A percentile compares a stretch with the other conserved stretches of the same genome.
Conservation (phyloP, 2,797 vertebrate species). For the Arrhamphus sclerolepis region DNA sequence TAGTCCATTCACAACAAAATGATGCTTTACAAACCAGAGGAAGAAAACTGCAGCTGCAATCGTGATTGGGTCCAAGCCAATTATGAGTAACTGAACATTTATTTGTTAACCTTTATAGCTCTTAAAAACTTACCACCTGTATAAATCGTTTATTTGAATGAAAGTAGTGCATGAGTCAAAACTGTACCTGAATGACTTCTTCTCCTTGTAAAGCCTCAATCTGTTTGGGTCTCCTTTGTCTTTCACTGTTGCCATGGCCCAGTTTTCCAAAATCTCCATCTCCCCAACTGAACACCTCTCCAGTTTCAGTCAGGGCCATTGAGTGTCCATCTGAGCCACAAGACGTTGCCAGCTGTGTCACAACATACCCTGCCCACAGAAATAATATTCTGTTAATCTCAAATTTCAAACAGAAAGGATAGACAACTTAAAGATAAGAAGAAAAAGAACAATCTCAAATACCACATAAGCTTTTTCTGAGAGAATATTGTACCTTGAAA, state of each 20-base stretch:
- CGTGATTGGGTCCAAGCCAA: too few species aligned
- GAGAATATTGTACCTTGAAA: slow-evolving; percentile 78
- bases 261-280: slow-evolving; percentile 87
- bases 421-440: background rate
- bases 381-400: background rate
- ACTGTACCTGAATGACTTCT: slow-evolving; percentile 81
- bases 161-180: too few species aligned
- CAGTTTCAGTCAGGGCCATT: slow-evolving; percentile 84
- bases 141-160: too few species aligned
- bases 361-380: slow-evolving; percentile 79
- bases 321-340: slow-evolving; percentile 87
- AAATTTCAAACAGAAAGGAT: background rate
- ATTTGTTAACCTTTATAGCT: too few species aligned
- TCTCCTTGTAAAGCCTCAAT: slow-evolving; percentile 85
- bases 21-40: too few species aligned
- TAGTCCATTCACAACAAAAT: background rate
- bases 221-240: slow-evolving; percentile 84
- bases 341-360: slow-evolving; percentile 84
- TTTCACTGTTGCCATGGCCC: slow-evolving; percentile 85
- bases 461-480: background rate
- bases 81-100: too few species aligned
- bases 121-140: too few species aligned
- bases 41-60: too few species aligned
- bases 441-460: background rate
- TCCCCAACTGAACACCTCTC: slow-evolving; percentile 88